Percentiles rank a stretch among this genome's conserved stretches.
Conservation (phyloP, 2,888 invertebrate genomes). For the Drosophila algonquin region DNA sequence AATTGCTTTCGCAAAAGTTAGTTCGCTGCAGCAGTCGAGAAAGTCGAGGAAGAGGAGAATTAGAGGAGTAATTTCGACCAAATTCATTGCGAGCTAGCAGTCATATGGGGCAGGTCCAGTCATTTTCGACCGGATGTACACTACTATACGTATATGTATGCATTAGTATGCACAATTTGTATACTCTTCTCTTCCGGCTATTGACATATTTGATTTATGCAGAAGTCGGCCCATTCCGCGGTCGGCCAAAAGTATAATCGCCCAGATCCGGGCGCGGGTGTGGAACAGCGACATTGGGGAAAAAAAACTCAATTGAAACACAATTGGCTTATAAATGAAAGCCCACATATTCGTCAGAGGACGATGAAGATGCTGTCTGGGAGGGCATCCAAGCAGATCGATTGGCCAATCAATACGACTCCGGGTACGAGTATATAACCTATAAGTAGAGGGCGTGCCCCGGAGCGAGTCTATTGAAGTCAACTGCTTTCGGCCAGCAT, state of each 20-base stretch:
- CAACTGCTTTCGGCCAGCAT: slow-evolving; percentile 29
- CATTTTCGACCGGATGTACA: slow-evolving; percentile 54
- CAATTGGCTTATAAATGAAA: slow-evolving; percentile 72
- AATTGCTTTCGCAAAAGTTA: slow-evolving; percentile 55
- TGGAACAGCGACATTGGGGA: slow-evolving; percentile 35
- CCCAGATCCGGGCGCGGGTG: slow-evolving; percentile 1
- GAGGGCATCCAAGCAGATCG: slow-evolving; percentile 3
- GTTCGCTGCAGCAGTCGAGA: background rate
- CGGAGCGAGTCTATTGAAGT: slow-evolving; percentile 9
- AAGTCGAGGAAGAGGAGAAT: background rate
- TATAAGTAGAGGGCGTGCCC: slow-evolving; percentile 31
- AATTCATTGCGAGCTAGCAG: slow-evolving; percentile 20
- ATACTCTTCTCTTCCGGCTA: slow-evolving; percentile 56
- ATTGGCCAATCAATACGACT: slow-evolving; percentile 42
- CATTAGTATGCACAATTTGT: slow-evolving; percentile 62
- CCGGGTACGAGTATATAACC: background rate
- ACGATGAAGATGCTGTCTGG: slow-evolving; percentile 2
- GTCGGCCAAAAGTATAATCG: slow-evolving; percentile 2
- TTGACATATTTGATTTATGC: slow-evolving; percentile 65
- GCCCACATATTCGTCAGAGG: slow-evolving; percentile 47
- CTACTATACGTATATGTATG: background rate
- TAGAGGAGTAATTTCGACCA: slow-evolving; percentile 12
- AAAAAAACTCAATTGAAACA: slow-evolving; percentile 72
- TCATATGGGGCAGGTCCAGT: slow-evolving; percentile 25
- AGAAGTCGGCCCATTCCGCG: background rate